Evolutionary conservation across 1,140 invertebrate species (phyloP), one percentile per base, ranked within the genome.

Genomic region (Aphaenogaster rudis): DNA sequence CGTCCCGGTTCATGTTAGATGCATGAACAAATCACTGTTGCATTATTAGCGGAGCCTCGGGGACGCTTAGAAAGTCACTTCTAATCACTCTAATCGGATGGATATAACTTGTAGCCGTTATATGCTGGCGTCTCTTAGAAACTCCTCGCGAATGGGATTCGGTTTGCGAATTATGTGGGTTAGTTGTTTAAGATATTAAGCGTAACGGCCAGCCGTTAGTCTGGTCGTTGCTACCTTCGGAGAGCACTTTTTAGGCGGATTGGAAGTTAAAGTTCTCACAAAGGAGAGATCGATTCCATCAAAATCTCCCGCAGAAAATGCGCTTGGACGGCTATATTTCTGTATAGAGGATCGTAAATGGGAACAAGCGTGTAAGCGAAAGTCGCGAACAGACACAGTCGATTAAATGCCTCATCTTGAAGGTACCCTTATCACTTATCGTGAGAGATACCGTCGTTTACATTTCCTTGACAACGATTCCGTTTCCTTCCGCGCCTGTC

Each of bases 21-120:
- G 2, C 13, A 67, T 17, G 21, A 33, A 50, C 21, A 33, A 50
- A 69, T 69, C 6, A 50, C 42, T 13, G 66, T 69, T 69, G 7
- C 33, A 9, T 79, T 79, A 79, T 79, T 67, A 79, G 77, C 61
- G 7, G 36, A 50, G 45, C 5, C 17, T 79, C 59, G 42, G 54
- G 17, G 21, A 42, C 39, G 57, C 59, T 79, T 79, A 79, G 77
- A 79, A 79, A 79, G 77, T 79, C 11, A 11, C 28, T 36, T 79
- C 77, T 79, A 79, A 79, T 79, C 59, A 28, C 5, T 66, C 77
- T 79, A 79, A 78, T 78, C 42, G 72, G 6, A 78, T n/a, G n/a
- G 17, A 50, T 66, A 66, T 61, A 39, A 79, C 42, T 78, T 33
- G 76, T 28, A 28, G 45, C 11, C 63, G 59, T 79, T 67, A 17